Evolutionary conservation across 2,113 vertebrate genomes (phyloP), one percentile per base, ranked within the genome.

Genomic region (Bungarus multicinctus): DNA sequence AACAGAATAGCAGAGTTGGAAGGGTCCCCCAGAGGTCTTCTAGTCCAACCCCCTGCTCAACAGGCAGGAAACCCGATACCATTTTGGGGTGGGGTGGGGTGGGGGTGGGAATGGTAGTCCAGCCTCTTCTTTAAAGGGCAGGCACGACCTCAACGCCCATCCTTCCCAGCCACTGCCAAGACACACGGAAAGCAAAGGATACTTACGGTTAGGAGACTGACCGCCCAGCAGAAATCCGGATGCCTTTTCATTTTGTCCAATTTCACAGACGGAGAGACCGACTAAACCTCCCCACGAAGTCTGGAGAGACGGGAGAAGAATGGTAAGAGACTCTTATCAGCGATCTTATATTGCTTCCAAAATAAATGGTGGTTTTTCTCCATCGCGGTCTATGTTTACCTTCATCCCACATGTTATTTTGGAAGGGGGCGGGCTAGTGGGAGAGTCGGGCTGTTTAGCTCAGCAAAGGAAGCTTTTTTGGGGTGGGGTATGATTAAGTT

Each of bases 171-270:
- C n/a, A 0, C n/a, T 16, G 5, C 12, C 5, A 18, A n/a, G n/a
- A 34, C n/a, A 5, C n/a, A 74, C n/a, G 18, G 64, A 89, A 34
- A 23, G 53, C 23, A 57, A 45, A 45, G 9, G 1, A 2, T 53
- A 91, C 96, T 96, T 96, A 98, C 98, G 89, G 96, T 94, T 64
- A 98, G 94, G 92, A 98, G 96, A 92, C 97, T 91, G 45, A 98
- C 92, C 95, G 97, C 94, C 69, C 96, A 96, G 94, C 97, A 97
- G 97, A 93, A 97, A 95, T 97, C 96, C 96, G 97, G 96, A 97
- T 97, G 97, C 97, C 88, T 98, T 97, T 96, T 98, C 98, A 97
- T 98, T 97, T 97, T 97, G 94, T 96, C 97, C 97, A 91, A 97
- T 97, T 97, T 97, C 97, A 96, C 16, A 96, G 90, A 53, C 34